These are phyloP conservation scores for Orthonychiurus folsomi DNA, from an alignment of 2,888 invertebrate genomes.

Conservation along the genomic window DNA sequence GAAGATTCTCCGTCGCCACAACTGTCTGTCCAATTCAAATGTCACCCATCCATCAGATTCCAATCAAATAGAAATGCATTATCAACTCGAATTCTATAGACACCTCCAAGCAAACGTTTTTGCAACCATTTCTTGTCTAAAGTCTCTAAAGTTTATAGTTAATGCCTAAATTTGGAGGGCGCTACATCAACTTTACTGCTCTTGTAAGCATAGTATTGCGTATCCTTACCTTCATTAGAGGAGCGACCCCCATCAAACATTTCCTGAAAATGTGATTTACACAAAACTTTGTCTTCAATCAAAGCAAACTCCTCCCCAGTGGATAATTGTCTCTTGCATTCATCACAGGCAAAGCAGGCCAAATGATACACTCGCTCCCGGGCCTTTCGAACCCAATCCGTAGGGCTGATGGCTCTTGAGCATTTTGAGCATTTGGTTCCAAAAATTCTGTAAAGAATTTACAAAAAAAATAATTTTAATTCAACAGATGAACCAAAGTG, in stretches of 20 bases:
- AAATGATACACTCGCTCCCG: slow-evolving; percentile 91
- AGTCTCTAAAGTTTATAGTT: too few relatives aligned
- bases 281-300: slow-evolving; percentile 85
- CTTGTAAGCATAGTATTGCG: too few relatives aligned
- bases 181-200: too few relatives aligned
- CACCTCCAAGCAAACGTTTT: too few relatives aligned
- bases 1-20: slow-evolving; percentile 76
- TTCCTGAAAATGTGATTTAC: slow-evolving; percentile 95
- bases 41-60: slow-evolving; percentile 40
- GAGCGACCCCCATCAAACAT: slow-evolving; percentile 82
- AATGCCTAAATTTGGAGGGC: too few relatives aligned
- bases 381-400: slow-evolving; percentile 96
- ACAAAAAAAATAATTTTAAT: slow-evolving; percentile 15
- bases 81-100: too few relatives aligned
- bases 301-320: slow-evolving; percentile 96
- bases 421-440: slow-evolving; percentile 96
- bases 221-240: slow-evolving; percentile 34
- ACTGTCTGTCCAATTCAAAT: slow-evolving; percentile 54
- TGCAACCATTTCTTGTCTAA: too few relatives aligned
- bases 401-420: slow-evolving; percentile 80
- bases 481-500: too few relatives aligned
- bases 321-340: slow-evolving; percentile 81
- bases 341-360: slow-evolving; percentile 97
- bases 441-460: slow-evolving; percentile 65
- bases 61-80: too few relatives aligned